Evolutionary conservation across 2,797 vertebrate species (phyloP), one percentile per base, ranked within the genome.

Genomic region (Myotis pilosus): DNA sequence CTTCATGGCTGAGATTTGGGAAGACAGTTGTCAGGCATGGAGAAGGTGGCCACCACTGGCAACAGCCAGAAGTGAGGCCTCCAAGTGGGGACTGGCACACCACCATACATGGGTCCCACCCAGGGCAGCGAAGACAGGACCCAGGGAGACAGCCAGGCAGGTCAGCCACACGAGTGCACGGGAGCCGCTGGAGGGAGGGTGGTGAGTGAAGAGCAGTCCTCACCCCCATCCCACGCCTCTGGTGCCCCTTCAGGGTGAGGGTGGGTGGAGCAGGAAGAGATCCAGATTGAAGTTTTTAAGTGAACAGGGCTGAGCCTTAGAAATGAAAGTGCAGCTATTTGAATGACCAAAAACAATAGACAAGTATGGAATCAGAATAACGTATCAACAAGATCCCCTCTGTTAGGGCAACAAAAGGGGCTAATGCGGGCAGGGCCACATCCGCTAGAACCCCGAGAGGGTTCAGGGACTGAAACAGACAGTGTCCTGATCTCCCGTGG

Each of bases 401-500:
- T 47, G n/a, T 23, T 57, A 11, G 22, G 51, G 38, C 28, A 19
- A 69, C 9, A 69, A 47, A 69, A 12, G 15, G 64, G 51, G 75
- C 49, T 33, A 12, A 1, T 36, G 12, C 4, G 9, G 82, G 47
- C 23, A 36, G 8, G 33, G 33, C 66, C 49, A 44, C 19, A n/a
- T 38, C 33, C 9, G 33, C 33, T 1, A 36, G 87, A n/a, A 28
- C 28, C 72, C 2, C 0, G 19, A 3, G 11, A 33, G 60, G 2
- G 9, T 0, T 9, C 13, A 1, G 60, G 86, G 12, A 25, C 15
- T 16, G 30, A 53, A 41, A 44, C 22, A 36, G 49, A 44, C 20
- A 0, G 10, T 0, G 0, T 25, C 64, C 66, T 4, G 2, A 23
- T 15, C 62, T 57, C 76, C 25, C 0, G 22, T 8, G 33, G 23